These are phyloP conservation scores for Sinonovacula constricta DNA, from an alignment of 1,140 invertebrate genomes.

Conservation along the genomic window DNA sequence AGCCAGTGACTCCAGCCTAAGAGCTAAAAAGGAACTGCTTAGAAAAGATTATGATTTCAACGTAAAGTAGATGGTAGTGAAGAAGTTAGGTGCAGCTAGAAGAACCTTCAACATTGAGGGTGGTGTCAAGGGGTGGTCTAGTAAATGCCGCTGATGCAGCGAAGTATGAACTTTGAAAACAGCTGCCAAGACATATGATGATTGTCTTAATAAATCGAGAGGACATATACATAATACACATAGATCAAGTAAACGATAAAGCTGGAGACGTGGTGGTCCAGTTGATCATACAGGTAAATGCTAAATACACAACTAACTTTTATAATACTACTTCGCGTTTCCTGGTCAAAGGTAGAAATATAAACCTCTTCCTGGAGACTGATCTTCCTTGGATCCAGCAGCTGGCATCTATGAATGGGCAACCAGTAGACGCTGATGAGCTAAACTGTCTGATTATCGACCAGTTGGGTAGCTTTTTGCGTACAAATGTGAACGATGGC, in stretches of 20 bases:
- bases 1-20: background rate
- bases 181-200: conserved; percentile 5
- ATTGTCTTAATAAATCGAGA: background rate
- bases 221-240: background rate
- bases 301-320: conserved; percentile 1
- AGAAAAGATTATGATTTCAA: conserved; percentile 29
- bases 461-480: background rate
- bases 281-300: background rate
- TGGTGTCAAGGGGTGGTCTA: conserved; percentile 7
- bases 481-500: background rate
- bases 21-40: background rate
- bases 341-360: background rate
- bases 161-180: conserved; percentile 26
- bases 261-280: background rate
- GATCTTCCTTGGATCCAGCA: conserved; percentile 2
- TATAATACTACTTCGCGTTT: background rate
- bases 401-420: background rate
- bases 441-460: conserved; percentile 1
- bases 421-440: conserved; percentile 1
- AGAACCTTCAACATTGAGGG: conserved; percentile 13
- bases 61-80: conserved; percentile 3
- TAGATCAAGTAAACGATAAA: conserved; percentile 15
- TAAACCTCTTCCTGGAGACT: background rate
- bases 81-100: conserved; percentile 25
- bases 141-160: conserved; percentile 28